Conservation (phyloP, 1,140 invertebrate genomes). For the Elysia chlorotica region DNA sequence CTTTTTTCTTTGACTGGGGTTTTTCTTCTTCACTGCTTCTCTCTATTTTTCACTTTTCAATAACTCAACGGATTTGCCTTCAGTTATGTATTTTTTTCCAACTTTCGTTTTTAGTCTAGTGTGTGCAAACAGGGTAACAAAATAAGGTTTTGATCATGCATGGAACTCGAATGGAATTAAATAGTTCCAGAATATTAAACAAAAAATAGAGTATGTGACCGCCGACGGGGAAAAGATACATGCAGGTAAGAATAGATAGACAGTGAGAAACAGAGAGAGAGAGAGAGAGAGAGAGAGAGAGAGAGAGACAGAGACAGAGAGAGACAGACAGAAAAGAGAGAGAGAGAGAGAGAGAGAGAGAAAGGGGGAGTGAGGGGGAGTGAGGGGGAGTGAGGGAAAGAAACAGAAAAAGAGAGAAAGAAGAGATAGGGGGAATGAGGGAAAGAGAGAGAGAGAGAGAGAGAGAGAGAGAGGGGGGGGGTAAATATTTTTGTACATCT, state of each 20-base stretch:
- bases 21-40: too few relatives aligned
- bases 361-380: not conserved
- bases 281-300: slow-evolving; percentile 1
- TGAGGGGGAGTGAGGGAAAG: not conserved
- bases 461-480: not conserved
- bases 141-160: too few relatives aligned
- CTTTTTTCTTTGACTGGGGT: not conserved
- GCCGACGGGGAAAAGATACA: not conserved
- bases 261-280: not conserved
- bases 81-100: not conserved
- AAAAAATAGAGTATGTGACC: not conserved
- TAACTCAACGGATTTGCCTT: not conserved
- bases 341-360: not conserved
- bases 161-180: too few relatives aligned
- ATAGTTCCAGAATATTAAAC: not conserved
- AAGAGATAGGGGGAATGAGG: not conserved
- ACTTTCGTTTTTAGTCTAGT: not conserved
- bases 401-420: not conserved
- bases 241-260: not conserved
- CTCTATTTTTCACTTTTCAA: too few relatives aligned
- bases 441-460: not conserved
- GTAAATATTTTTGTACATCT: not conserved
- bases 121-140: too few relatives aligned
- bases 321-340: not conserved
- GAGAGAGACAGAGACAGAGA: not conserved